Evolutionary conservation across 2,113 vertebrate genomes (phyloP).

Genomic region (Echinops telfairi): DNA sequence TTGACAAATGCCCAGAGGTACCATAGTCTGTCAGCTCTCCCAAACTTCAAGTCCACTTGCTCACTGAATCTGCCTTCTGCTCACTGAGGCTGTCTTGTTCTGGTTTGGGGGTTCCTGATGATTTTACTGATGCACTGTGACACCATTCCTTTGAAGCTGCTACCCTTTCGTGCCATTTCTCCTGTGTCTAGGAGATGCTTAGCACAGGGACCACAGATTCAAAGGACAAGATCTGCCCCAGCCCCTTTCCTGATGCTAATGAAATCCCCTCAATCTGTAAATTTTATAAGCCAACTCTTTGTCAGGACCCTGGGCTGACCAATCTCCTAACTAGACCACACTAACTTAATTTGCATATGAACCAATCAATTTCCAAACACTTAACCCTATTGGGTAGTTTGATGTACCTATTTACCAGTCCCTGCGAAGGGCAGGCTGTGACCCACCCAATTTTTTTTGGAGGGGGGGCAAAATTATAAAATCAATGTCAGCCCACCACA

Average conservation of each 20-base stretch:
- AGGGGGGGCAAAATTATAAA: not conserved
- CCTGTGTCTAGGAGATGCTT: not conserved
- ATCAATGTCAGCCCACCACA: not conserved
- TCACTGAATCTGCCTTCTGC: not conserved
- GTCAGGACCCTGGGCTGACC: not conserved
- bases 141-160: not conserved
- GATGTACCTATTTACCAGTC: not conserved
- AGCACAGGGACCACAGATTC: not conserved
- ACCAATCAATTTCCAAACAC: not conserved
- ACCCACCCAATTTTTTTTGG: too few relatives aligned
- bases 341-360: not conserved
- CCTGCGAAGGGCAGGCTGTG: not conserved
- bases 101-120: not conserved
- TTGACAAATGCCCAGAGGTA: not conserved
- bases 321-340: not conserved
- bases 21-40: not conserved
- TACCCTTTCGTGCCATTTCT: not conserved
- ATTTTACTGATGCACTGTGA: not conserved
- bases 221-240: not conserved
- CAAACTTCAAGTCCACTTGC: not conserved
- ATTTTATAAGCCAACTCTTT: not conserved
- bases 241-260: not conserved
- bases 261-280: not conserved
- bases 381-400: not conserved
- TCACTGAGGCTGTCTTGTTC: not conserved